Conservation (phyloP, 2,113 vertebrate genomes). For the Engraulis encrasicolus region DNA sequence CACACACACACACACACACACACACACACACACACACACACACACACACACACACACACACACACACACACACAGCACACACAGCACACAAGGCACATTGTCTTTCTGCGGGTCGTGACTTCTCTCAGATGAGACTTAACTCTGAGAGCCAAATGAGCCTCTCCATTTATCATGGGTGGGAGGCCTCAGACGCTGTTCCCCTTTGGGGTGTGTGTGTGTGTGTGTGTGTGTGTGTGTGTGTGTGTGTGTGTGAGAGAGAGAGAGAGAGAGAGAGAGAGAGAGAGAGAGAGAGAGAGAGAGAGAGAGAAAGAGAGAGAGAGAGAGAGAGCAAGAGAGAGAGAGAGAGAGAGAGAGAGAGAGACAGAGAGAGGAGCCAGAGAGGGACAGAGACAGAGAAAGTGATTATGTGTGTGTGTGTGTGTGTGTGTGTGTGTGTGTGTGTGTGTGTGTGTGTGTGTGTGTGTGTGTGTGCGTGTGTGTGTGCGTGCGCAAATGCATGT, state of each 20-base stretch:
- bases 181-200: not conserved
- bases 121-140: not conserved
- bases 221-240: not conserved
- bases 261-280: no score
- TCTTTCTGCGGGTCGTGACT: not conserved
- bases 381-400: no score
- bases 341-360: no score
- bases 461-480: no score
- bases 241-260: not conserved
- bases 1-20: slow-evolving; percentile 11
- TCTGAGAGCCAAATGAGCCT: not conserved
- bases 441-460: no score
- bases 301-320: no score
- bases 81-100: not conserved
- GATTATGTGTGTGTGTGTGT: no score
- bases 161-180: not conserved
- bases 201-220: not conserved
- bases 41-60: not conserved
- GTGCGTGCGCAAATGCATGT: no score
- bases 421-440: not conserved
- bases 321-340: no score
- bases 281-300: no score
- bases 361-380: no score
- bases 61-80: no score
- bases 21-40: not conserved